phyloP scores from a whole-genome alignment of 2,888 invertebrate genomes.

The Stenoptilia bipunctidactyla region DNA sequence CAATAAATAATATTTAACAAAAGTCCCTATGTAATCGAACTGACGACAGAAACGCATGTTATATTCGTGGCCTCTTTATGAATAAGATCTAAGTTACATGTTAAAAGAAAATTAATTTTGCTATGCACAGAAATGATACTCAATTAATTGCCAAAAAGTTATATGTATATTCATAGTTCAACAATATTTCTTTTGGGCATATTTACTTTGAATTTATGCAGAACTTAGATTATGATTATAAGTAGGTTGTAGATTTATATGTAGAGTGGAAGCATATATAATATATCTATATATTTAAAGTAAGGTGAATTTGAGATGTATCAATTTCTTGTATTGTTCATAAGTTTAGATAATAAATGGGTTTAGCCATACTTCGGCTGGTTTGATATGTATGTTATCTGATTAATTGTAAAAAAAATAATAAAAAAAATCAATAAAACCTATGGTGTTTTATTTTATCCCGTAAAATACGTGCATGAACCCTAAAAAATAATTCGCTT shows the following conservation, averaged over 20 bases:
- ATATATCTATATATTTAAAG: constrained; percentile 66
- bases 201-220: constrained; percentile 71
- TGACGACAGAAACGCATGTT: constrained; percentile 70
- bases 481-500: too few relatives aligned
- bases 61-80: constrained; percentile 71
- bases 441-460: constrained; percentile 43
- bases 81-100: constrained; percentile 71
- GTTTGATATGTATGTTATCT: constrained; percentile 72
- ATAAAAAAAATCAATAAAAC: constrained; percentile 52
- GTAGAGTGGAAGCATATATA: constrained; percentile 68
- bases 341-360: constrained; percentile 72
- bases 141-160: constrained; percentile 73
- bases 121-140: constrained; percentile 73
- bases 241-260: constrained; percentile 69
- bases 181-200: constrained; percentile 72
- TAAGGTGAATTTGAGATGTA: constrained; percentile 70
- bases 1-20: constrained; percentile 67
- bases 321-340: constrained; percentile 71
- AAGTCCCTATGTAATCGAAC: constrained; percentile 71
- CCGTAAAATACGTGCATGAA: too few relatives aligned
- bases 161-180: constrained; percentile 71
- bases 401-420: constrained; percentile 66
- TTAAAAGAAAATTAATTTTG: constrained; percentile 69
- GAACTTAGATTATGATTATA: constrained; percentile 65
- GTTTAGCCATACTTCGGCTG: constrained; percentile 72